Evolutionary conservation across 1,140 invertebrate genomes (phyloP).

Genomic region (Hestina assimilis): DNA sequence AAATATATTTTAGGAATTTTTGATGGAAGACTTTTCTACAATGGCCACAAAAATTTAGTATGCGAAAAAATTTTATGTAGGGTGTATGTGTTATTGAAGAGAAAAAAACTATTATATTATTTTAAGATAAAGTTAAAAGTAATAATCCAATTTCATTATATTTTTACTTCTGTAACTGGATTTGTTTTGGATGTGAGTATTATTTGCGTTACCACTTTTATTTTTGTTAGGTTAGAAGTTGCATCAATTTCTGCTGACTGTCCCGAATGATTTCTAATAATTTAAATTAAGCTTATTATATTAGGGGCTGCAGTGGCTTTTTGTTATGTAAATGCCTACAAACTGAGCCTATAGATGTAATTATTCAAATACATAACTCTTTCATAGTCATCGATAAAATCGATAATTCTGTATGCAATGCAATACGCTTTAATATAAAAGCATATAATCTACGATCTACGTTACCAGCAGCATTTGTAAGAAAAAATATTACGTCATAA

Average conservation of each 20-base stretch:
- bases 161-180: conserved; percentile 30
- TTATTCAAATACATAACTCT: conserved; percentile 28
- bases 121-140: conserved; percentile 9
- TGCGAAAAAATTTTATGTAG: conserved; percentile 8
- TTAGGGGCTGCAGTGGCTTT: conserved; percentile 71
- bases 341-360: conserved; percentile 23
- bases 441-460: conserved; percentile 9
- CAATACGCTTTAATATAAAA: background rate
- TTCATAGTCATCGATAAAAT: conserved; percentile 36
- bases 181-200: conserved; percentile 53
- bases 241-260: conserved; percentile 70
- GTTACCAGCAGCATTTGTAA: background rate
- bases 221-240: conserved; percentile 69
- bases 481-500: too few relatives aligned
- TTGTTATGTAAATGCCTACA: conserved; percentile 51
- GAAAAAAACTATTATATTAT: conserved; percentile 7
- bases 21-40: background rate
- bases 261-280: conserved; percentile 58
- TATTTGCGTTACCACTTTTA: conserved; percentile 37
- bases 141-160: conserved; percentile 16
- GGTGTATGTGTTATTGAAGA: conserved; percentile 19
- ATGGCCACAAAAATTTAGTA: conserved; percentile 24
- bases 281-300: conserved; percentile 61
- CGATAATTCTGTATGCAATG: conserved; percentile 30
- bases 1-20: background rate